Percentiles rank a stretch among this genome's conserved stretches.
phyloP scores from a whole-genome alignment of 2,113 vertebrate genomes.

The Chiloscyllium plagiosum region DNA sequence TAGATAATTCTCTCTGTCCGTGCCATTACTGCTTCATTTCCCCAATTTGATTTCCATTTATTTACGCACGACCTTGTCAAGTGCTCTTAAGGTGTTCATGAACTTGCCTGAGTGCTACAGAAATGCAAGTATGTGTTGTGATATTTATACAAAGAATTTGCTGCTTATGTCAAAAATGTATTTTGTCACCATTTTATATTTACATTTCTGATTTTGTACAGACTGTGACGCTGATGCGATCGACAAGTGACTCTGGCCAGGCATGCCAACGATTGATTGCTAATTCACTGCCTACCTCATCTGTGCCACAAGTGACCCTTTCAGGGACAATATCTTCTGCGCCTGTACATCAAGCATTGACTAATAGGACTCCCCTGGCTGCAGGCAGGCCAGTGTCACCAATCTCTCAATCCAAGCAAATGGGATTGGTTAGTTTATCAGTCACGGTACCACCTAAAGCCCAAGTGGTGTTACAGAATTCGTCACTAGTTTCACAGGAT shows the following conservation, averaged over 20 bases:
- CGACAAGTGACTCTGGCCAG: slow-evolving; percentile 65
- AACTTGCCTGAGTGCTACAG: not conserved
- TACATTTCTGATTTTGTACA: slow-evolving; percentile 45
- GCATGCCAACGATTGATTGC: slow-evolving; percentile 67
- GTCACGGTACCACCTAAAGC: slow-evolving; percentile 66
- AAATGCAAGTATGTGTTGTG: not conserved
- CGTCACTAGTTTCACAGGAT: slow-evolving; percentile 63
- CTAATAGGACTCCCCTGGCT: slow-evolving; percentile 63
- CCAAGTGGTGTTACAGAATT: slow-evolving; percentile 66
- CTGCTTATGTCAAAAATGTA: not conserved
- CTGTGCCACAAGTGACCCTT: slow-evolving; percentile 54
- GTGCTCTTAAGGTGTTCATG: not conserved
- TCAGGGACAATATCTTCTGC: slow-evolving; percentile 55
- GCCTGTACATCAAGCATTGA: slow-evolving; percentile 58
- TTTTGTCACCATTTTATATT: not conserved
- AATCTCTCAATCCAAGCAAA: slow-evolving; percentile 70
- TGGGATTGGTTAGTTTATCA: slow-evolving; percentile 54
- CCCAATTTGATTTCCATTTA: not conserved
- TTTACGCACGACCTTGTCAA: not conserved
- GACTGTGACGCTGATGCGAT: slow-evolving; percentile 72
- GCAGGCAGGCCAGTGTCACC: slow-evolving; percentile 66
- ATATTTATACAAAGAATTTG: not conserved
- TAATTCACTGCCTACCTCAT: slow-evolving; percentile 61
- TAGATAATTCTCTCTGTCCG: too few species aligned
- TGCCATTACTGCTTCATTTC: not conserved